Conservation (phyloP, 2,113 vertebrate genomes). For the Petrocephalus zakoni region DNA sequence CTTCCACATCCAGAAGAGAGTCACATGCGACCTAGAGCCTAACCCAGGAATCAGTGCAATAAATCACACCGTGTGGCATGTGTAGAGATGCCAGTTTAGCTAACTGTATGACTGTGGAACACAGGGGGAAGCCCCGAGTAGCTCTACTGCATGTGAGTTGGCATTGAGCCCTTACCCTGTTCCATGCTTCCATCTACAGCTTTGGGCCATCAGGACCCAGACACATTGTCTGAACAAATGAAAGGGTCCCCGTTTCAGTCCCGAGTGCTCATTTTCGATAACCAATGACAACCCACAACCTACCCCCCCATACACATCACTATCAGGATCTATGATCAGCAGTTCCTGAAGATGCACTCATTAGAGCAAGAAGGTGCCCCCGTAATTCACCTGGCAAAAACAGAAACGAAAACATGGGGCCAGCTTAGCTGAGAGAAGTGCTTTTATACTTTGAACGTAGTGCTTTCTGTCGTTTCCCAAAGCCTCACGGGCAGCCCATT, state of each 20-base stretch:
- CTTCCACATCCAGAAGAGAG: neutral
- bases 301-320: neutral
- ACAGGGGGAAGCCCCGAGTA: neutral
- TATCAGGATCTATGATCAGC: neutral
- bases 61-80: neutral
- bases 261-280: neutral
- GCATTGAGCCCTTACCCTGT: neutral
- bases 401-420: neutral
- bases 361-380: neutral
- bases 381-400: neutral
- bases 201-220: neutral
- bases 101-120: neutral
- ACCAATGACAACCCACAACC: neutral
- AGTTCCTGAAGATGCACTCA: neutral
- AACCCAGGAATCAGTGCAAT: neutral
- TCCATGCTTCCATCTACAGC: neutral
- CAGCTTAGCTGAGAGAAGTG: neutral
- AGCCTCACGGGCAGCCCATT: neutral
- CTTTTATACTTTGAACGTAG: neutral
- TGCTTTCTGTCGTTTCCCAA: neutral
- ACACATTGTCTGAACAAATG: neutral
- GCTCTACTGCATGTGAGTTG: neutral
- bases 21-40: neutral
- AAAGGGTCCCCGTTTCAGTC: neutral
- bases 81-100: neutral